Evolutionary conservation across 2,888 invertebrate species (phyloP), one percentile per base, ranked within the genome.

Genomic region (Adelphocoris suturalis): DNA sequence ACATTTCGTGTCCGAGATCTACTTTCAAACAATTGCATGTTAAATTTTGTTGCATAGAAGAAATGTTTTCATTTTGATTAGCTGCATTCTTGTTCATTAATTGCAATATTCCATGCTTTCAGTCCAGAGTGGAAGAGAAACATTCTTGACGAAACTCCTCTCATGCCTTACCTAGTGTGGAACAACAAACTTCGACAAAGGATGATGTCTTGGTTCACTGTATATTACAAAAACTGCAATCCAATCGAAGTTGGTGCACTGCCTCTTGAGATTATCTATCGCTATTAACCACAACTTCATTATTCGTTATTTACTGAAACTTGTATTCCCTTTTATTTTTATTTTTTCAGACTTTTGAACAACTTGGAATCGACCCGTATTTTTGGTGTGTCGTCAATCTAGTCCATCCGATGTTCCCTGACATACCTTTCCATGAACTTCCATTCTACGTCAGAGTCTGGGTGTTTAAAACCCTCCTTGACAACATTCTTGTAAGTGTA

Each of bases 131-230:
- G 92, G 55, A 92, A 92, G 80, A 93, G 93, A 92, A 90, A 92
- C 16, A 94, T 93, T 91, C 91, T 94, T 88, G 93, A 94, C 82
- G 93, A 93, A 92, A 93, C 94, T 91, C 94, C 94, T 47, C 92
- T 94, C 48, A 95, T 95, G 95, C 94, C 95, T 4, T 95, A 95
- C 92, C 93, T 93, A 91, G 94, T 95, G 86, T 95, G 95, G 95
- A 94, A 94, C 47, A 93, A 93, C 81, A 94, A 94, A 91, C 92
- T 95, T 75, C 92, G 93, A 37, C 93, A 93, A 88, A 94, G 94
- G 91, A 92, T 95, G 37, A 92, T 93, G 37, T 92, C 93, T 27
- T 95, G 95, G 95, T 95, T 94, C 92, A 94, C 94, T 92, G 92
- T 93, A 68, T 94, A 94, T 92, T 92, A 93, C 82, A 92, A 92